These are phyloP conservation scores for Folsomia manolachei DNA, from an alignment of 2,888 invertebrate genomes.

Conservation along the genomic window DNA sequence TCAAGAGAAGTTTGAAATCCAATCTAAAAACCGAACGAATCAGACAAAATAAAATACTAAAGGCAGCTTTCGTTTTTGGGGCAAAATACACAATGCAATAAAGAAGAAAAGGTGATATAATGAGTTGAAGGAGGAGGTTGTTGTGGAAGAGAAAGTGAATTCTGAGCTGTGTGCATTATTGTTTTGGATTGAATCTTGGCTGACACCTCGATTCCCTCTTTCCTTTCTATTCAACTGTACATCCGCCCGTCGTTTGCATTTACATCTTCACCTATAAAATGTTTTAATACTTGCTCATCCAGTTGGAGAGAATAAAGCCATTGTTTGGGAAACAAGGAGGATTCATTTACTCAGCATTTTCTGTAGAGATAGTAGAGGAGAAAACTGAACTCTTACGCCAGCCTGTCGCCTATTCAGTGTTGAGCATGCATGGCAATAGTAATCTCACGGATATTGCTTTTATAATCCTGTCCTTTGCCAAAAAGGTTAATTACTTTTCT, in stretches of 20 bases:
- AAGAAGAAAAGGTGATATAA: no score
- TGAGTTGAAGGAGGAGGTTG: no score
- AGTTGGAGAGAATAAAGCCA: not conserved
- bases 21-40: not conserved
- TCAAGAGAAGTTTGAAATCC: not conserved
- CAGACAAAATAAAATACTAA: no score
- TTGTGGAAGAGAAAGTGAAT: not conserved
- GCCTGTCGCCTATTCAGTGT: not conserved
- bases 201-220: not conserved
- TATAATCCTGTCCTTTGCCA: conserved; percentile 31
- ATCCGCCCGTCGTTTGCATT: no score
- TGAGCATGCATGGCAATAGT: not conserved
- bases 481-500: conserved; percentile 39
- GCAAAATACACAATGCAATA: no score
- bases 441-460: conserved; percentile 32
- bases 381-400: not conserved
- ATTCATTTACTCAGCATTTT: not conserved
- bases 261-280: not conserved
- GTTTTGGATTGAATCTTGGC: not conserved
- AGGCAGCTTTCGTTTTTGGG: no score
- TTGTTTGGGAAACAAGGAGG: not conserved
- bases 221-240: no score
- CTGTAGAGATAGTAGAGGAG: not conserved
- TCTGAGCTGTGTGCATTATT: not conserved
- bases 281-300: not conserved